Base-by-base conservation (phyloP, 2,797 vertebrate genomes). In the Enteromius viviparus region DNA sequence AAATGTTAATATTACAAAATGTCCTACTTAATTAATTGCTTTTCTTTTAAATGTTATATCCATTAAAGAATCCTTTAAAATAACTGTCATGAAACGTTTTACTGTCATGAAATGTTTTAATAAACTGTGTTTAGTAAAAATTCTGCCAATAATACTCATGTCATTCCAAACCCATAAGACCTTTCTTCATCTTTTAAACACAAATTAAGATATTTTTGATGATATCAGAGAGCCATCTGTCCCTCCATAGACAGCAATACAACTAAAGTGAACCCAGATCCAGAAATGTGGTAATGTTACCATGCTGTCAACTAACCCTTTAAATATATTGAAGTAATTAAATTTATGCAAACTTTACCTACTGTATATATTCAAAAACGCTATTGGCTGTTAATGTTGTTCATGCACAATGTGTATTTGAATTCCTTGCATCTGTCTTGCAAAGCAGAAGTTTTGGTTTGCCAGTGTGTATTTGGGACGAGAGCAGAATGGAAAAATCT, bases 401-500 rank as follows among this genome's bases (percentile, higher is more conserved):
- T 42, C 26, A 72, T 15, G 26, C 37, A 34, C 40, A 34, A 69
- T 66, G 37, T 78, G 72, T 64, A 62, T 0, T 0, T 76, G 81
- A 74, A 51, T 62, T 9, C 49, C 8, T 55, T 69, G 65, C 58
- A 40, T 74, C 69, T 72, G 85, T 89, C 76, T 76, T 85, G 68
- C 68, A 15, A 29, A 69, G 85, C 77, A 83, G 76, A 88, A 87
- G 85, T 90, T 87, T 86, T n/a, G 32, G 40, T 87, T 89, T 91
- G 80, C 77, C 85, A 87, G 89, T 81, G 71, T 64, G 70, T 87
- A 86, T 85, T 81, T 86, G 62, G 83, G 89, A 83, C 88, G 88
- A 85, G 84, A 84, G 87, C 86, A 87, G 90, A 92, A 91, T 91
- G 92, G 92, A 93, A 94, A 93, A 95, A 94, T 94, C 91, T 90